Base-by-base conservation (phyloP, 2,888 invertebrate genomes). In the Abscondita cerata region DNA sequence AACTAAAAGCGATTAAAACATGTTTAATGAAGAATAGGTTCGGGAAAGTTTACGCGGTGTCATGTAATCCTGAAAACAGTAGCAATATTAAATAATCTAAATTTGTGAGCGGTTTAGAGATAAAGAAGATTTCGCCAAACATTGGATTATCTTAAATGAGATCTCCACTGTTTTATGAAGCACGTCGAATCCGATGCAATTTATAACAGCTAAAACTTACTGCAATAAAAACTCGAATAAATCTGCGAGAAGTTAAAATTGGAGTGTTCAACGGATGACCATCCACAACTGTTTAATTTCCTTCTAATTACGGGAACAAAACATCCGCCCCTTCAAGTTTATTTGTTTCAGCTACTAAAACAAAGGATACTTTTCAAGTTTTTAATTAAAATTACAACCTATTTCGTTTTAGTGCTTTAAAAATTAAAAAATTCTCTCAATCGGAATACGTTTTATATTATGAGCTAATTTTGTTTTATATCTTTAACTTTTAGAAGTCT, bases 311-410 rank as follows among this genome's bases (percentile, higher is more conserved):
- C 76, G 71, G 67, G 75, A 76, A 77, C 76, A 79, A 78, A 79
- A 77, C 77, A 74, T 70, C 73, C 72, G 71, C 72, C 73, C 73
- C 75, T 74, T 76, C 72, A 76, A 76, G 73, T 78, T 78, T 78
- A 77, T 78, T 78, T 78, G 76, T 73, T 77, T 72, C 71, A 73
- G 75, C 74, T 74, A 75, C 75, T 77, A 77, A 77, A 79, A 79
- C 79, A 79, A 78, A 78, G 75, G 76, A 76, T 77, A 79, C 78
- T 78, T 79, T 76, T 76, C 76, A 77, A 78, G 77, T 79, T 79
- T n/a, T 79, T 79, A 79, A 79, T 79, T 79, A 79, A 79, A 79
- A 78, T 78, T 78, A 78, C 78, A 77, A 77, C 76, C 78, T 77
- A 79, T 78, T 78, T 76, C 76, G 76, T 77, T 78, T n/a, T 76